Evolutionary conservation across 2,888 invertebrate species (phyloP).

Genomic region (Dryocosmus kuriphilus): DNA sequence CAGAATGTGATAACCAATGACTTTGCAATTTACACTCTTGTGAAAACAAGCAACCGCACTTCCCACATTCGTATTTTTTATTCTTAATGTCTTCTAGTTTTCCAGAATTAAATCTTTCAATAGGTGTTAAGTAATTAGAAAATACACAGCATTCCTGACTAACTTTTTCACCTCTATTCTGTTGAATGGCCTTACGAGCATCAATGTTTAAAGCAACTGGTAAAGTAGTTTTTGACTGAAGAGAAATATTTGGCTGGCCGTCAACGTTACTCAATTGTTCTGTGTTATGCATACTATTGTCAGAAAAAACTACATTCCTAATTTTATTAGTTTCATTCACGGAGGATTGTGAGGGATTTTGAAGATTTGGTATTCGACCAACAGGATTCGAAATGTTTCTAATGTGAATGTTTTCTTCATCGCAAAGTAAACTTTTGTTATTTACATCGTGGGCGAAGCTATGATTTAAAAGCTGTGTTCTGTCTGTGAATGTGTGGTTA

Average conservation of each 20-base stretch:
- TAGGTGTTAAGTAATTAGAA: background rate
- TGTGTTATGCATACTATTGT: slow-evolving; percentile 46
- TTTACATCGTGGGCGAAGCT: slow-evolving; percentile 65
- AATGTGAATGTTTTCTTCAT: slow-evolving; percentile 69
- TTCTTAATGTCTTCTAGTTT: background rate
- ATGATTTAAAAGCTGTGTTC: slow-evolving; percentile 69
- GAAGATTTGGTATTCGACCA: slow-evolving; percentile 65
- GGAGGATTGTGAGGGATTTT: slow-evolving; percentile 56
- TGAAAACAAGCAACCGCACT: slow-evolving; percentile 66
- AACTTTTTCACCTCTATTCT: slow-evolving; percentile 44
- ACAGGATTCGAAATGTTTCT: slow-evolving; percentile 66
- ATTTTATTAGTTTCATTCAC: slow-evolving; percentile 57
- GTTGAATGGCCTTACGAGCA: slow-evolving; percentile 51
- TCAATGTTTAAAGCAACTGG: slow-evolving; percentile 49
- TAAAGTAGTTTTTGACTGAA: slow-evolving; percentile 51
- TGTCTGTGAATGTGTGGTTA: slow-evolving; percentile 70
- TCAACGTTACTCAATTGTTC: slow-evolving; percentile 39
- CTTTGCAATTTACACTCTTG: slow-evolving; percentile 71
- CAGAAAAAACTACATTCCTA: slow-evolving; percentile 60
- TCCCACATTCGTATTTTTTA: slow-evolving; percentile 67
- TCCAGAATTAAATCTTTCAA: slow-evolving; percentile 43
- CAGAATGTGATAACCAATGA: slow-evolving; percentile 69
- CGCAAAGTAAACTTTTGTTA: slow-evolving; percentile 65
- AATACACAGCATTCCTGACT: background rate
- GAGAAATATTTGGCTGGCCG: slow-evolving; percentile 50